Conservation (phyloP, 2,113 vertebrate species). For the Thunnus thynnus region DNA sequence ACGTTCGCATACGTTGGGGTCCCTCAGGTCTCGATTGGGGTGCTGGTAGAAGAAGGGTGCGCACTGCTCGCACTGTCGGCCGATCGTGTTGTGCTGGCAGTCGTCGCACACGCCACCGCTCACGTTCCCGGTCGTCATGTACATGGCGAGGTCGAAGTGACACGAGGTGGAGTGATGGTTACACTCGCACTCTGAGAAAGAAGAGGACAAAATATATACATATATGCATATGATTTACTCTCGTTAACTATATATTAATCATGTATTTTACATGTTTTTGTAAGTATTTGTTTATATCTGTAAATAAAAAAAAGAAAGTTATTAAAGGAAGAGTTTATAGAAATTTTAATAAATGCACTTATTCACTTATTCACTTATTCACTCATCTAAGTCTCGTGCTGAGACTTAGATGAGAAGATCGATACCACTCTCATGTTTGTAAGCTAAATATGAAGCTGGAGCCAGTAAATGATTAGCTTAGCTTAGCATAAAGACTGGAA, state of each 20-base stretch:
- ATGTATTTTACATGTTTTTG: not conserved
- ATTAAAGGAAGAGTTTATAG: not conserved
- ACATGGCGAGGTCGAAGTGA: conserved; percentile 95
- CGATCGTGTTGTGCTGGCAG: conserved; percentile 94
- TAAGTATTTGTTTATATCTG: not conserved
- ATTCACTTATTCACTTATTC: too few relatives aligned
- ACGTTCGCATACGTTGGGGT: conserved; percentile 93
- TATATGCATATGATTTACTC: not conserved
- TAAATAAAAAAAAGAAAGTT: not conserved
- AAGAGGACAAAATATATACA: not conserved
- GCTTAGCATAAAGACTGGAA: too few relatives aligned
- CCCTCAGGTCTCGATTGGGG: conserved; percentile 90
- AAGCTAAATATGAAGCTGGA: too few relatives aligned
- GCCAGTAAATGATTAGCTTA: too few relatives aligned
- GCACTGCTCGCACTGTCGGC: conserved; percentile 93
- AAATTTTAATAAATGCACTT: too few relatives aligned
- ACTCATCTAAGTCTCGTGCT: too few relatives aligned
- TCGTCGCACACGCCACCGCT: conserved; percentile 94
- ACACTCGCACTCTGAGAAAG: conserved; percentile 91
- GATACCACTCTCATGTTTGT: too few relatives aligned
- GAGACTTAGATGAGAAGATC: too few relatives aligned
- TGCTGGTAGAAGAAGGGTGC: conserved; percentile 94
- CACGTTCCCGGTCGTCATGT: conserved; percentile 88
- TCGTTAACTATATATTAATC: not conserved
- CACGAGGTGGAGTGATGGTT: conserved; percentile 91